Evolutionary conservation across 2,113 vertebrate species (phyloP).

Genomic region (Progne subis): DNA sequence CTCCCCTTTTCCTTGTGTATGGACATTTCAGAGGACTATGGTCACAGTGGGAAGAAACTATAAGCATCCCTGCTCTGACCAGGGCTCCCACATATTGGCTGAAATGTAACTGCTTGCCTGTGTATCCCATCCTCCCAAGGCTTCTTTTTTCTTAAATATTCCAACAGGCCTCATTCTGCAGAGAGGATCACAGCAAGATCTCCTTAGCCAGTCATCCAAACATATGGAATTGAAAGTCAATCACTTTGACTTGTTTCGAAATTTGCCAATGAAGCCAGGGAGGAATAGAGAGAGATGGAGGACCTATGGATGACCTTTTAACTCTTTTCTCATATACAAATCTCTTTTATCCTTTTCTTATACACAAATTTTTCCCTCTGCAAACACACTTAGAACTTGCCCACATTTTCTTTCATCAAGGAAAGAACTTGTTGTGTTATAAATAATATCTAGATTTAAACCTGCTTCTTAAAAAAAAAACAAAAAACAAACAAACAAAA

Average conservation of each 20-base stretch:
- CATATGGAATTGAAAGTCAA: not conserved
- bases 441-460: not conserved
- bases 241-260: not conserved
- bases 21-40: not conserved
- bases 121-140: not conserved
- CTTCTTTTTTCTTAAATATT: not conserved
- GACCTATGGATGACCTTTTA: not conserved
- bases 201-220: not conserved
- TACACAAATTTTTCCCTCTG: not conserved
- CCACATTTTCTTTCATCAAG: not conserved
- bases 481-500: no score
- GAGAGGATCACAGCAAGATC: not conserved
- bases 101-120: not conserved
- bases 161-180: not conserved
- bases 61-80: not conserved
- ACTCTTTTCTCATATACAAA: not conserved
- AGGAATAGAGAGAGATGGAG: not conserved
- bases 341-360: not conserved
- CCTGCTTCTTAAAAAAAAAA: not conserved
- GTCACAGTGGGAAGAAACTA: not conserved
- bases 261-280: not conserved
- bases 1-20: not conserved
- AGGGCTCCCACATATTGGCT: not conserved
- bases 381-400: not conserved
- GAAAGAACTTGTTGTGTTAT: not conserved